Conservation (phyloP, 2,113 vertebrate species). For the Craseonycteris thonglongyai region DNA sequence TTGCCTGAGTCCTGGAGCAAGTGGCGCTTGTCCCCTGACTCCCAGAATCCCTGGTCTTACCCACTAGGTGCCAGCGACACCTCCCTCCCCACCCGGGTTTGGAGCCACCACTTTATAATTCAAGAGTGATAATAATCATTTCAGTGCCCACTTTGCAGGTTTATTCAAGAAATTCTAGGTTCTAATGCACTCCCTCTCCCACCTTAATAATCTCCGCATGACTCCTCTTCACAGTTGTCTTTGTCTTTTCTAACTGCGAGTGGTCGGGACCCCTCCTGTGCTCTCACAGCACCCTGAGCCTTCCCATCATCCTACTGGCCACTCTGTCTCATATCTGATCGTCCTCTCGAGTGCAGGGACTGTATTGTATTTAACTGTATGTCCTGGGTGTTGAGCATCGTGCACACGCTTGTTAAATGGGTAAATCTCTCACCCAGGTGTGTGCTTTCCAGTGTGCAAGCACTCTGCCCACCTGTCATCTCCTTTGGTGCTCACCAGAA, state of each 20-base stretch:
- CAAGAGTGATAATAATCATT: neutral
- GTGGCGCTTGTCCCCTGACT: neutral
- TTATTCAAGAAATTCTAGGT: neutral
- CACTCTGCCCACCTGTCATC: neutral
- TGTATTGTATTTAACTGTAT: neutral
- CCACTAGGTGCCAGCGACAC: neutral
- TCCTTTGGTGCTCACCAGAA: neutral
- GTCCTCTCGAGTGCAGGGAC: neutral
- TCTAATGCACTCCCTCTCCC: neutral
- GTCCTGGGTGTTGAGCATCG: neutral
- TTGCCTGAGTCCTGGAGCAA: neutral
- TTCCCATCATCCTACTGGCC: rapidly evolving
- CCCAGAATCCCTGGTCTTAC: neutral
- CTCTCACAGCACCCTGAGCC: rapidly evolving
- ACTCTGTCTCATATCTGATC: rapidly evolving
- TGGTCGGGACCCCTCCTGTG: too few species aligned
- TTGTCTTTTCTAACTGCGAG: neutral
- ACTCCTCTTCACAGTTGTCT: rapidly evolving
- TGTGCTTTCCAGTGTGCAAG: neutral
- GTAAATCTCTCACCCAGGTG: neutral
- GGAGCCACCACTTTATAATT: neutral
- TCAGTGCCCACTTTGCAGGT: neutral
- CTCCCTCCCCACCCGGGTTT: too few species aligned
- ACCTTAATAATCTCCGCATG: neutral
- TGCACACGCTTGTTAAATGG: neutral